Conservation (phyloP, 2,113 vertebrate genomes). For the Neotragus pygmaeus region DNA sequence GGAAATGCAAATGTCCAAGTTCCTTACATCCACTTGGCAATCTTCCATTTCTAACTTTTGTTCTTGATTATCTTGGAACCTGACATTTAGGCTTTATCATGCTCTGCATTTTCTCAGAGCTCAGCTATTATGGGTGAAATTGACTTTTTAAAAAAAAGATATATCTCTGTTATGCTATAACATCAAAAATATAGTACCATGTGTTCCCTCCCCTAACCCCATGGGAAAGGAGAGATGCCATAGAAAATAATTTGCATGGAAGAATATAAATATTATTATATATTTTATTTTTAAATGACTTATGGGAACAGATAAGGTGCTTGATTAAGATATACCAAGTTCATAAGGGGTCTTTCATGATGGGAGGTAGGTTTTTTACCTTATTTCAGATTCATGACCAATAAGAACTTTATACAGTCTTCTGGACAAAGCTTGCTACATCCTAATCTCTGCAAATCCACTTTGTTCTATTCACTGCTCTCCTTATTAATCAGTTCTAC, state of each 20-base stretch:
- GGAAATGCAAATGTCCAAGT: background rate
- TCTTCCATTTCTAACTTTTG: constrained; percentile 12
- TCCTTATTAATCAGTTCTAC: constrained; percentile 80
- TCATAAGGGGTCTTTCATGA: constrained; percentile 63
- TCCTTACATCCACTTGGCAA: background rate
- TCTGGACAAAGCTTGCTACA: constrained; percentile 77
- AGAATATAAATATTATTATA: constrained; percentile 32
- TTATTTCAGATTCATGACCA: constrained; percentile 78
- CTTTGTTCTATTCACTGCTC: constrained; percentile 72
- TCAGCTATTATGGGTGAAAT: constrained; percentile 16
- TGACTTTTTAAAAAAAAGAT: background rate
- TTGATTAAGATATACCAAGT: constrained; percentile 53
- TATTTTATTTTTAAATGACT: constrained; percentile 45
- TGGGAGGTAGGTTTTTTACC: constrained; percentile 63
- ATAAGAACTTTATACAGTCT: constrained; percentile 75
- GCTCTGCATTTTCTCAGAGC: constrained; percentile 1
- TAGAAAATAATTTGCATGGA: background rate
- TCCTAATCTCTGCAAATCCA: constrained; percentile 83
- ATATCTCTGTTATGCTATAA: background rate
- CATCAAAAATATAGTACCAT: background rate
- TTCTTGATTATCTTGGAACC: background rate
- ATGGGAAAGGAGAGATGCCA: background rate
- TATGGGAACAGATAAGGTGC: constrained; percentile 27
- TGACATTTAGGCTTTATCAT: constrained; percentile 14
- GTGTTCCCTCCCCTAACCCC: rapidly evolving